phyloP scores from a whole-genome alignment of 30 jellyfish, hydroid and myxozoan species.

The Cassiopea xamachana region DNA sequence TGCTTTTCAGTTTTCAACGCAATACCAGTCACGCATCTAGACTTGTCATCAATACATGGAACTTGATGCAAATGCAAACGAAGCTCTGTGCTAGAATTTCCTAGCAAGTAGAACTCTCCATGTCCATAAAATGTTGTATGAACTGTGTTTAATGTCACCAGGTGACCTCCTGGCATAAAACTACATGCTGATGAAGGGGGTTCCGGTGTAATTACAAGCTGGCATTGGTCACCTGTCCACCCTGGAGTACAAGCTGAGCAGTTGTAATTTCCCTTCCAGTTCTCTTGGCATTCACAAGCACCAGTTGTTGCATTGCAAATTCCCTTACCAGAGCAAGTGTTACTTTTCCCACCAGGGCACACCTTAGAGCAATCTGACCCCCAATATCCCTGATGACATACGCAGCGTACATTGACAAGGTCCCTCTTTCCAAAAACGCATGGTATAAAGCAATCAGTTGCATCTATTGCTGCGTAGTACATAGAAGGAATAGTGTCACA shows the following conservation, averaged over 20 bases:
- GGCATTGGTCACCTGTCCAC: slow-evolving; percentile 77
- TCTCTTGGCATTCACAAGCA: slow-evolving; percentile 71
- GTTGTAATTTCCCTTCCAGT: slow-evolving; percentile 71
- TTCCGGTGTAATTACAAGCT: slow-evolving; percentile 54
- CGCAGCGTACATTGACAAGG: slow-evolving; percentile 17
- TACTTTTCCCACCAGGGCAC: slow-evolving; percentile 63
- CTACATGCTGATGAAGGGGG: slow-evolving; percentile 61
- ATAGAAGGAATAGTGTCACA: slow-evolving; percentile 50
- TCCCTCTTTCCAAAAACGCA: slow-evolving; percentile 54
- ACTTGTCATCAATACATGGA: slow-evolving; percentile 53
- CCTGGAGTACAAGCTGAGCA: slow-evolving; percentile 77
- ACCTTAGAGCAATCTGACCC: slow-evolving; percentile 56
- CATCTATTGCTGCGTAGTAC: slow-evolving; percentile 35
- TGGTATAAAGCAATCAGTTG: slow-evolving; percentile 36
- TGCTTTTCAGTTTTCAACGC: slow-evolving; percentile 17
- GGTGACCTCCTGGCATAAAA: slow-evolving; percentile 73
- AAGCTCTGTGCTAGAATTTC: background rate
- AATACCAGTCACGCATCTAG: slow-evolving; percentile 58
- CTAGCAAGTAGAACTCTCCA: slow-evolving; percentile 67
- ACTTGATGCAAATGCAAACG: slow-evolving; percentile 59
- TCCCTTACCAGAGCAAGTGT: slow-evolving; percentile 64
- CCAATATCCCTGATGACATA: slow-evolving; percentile 70
- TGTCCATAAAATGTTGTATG: slow-evolving; percentile 75
- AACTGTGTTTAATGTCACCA: slow-evolving; percentile 54
- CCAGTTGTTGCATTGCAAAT: slow-evolving; percentile 69